These are phyloP conservation scores for Gallirallus australis DNA, from an alignment of 2,797 vertebrate species.

Conservation along the genomic window DNA sequence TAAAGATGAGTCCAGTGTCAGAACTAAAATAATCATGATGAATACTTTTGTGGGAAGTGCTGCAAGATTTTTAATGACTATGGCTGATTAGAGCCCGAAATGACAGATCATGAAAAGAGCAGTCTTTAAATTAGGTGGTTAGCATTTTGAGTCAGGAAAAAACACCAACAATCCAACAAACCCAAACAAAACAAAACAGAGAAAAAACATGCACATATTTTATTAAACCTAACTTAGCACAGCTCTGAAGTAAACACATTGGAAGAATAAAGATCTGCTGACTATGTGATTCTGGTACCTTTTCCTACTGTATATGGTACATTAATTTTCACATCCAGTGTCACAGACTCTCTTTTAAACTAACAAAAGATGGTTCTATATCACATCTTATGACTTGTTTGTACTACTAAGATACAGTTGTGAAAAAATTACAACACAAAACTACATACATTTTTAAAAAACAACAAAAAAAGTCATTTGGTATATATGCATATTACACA, in stretches of 20 bases:
- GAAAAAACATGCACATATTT: background rate
- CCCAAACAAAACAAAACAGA: background rate
- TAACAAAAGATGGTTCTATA: background rate
- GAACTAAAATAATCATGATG: conserved; percentile 40
- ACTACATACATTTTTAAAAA: no score
- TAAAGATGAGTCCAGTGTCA: conserved; percentile 4
- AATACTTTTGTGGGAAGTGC: background rate
- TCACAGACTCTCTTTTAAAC: background rate
- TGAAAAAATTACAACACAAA: background rate
- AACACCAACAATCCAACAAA: background rate
- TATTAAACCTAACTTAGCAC: background rate
- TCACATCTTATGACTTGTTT: background rate
- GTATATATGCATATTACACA: background rate
- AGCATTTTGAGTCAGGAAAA: background rate
- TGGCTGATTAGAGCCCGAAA: conserved; percentile 29
- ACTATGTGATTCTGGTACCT: background rate
- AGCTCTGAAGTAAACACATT: background rate
- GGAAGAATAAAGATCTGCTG: background rate
- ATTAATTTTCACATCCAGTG: background rate
- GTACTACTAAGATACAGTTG: background rate
- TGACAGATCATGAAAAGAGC: conserved; percentile 24
- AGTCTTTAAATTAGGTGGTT: conserved; percentile 4
- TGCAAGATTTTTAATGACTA: conserved; percentile 25
- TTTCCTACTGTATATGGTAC: background rate
- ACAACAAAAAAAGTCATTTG: background rate